phyloP scores from a whole-genome alignment of 2,797 vertebrate genomes.

The Columba guinea region DNA sequence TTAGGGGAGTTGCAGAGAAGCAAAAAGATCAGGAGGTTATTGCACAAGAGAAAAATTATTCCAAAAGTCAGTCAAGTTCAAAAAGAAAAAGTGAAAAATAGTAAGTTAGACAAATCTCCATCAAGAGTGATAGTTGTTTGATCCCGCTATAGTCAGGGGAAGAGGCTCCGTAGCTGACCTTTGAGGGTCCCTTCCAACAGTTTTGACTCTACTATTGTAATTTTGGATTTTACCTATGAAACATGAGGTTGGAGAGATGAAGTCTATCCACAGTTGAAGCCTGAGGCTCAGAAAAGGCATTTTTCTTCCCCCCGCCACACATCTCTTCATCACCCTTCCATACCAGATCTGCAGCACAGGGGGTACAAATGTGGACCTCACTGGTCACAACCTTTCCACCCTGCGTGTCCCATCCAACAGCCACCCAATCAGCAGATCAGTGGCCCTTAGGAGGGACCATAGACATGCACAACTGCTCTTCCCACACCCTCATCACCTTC shows the following conservation, averaged over 20 bases:
- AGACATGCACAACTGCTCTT: not conserved
- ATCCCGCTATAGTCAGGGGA: not conserved
- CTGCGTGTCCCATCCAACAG: not conserved
- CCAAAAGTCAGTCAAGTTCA: not conserved
- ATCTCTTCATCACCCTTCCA: not conserved
- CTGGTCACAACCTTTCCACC: not conserved
- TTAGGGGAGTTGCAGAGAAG: not conserved
- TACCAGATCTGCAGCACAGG: fast-evolving
- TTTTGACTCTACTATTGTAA: fast-evolving
- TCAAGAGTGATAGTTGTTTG: not conserved
- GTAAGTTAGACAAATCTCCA: not conserved
- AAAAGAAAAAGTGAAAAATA: not conserved
- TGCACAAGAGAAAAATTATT: not conserved
- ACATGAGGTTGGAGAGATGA: not conserved
- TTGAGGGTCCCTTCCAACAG: not conserved
- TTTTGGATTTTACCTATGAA: not conserved
- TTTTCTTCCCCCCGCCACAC: not conserved
- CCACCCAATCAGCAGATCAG: not conserved
- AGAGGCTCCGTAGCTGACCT: not conserved
- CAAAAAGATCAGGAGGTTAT: not conserved
- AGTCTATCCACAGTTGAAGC: not conserved
- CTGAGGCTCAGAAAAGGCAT: not conserved
- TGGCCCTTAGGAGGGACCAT: no score
- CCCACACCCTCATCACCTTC: not conserved
- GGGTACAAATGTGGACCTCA: fast-evolving